Evolutionary conservation across 23 tunicate species (phyloP).

Genomic region (Ciona savignyi): DNA sequence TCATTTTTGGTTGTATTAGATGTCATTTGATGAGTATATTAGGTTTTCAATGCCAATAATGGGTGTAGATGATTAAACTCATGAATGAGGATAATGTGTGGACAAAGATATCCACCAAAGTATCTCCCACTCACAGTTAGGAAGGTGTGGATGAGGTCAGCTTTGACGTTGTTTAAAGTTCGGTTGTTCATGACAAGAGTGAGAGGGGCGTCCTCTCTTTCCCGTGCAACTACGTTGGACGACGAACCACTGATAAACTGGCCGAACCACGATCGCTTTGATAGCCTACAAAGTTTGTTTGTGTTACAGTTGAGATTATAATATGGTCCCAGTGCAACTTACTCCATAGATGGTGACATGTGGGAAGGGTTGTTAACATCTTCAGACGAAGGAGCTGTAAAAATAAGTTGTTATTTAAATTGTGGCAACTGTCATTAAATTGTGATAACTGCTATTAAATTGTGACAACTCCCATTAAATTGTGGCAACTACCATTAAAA

Average conservation of each 20-base stretch:
- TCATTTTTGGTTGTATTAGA: too few species aligned
- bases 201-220: slow-evolving; percentile 55
- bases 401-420: too few species aligned
- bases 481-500: too few species aligned
- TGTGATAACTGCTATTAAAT: too few species aligned
- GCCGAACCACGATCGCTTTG: slow-evolving; percentile 92
- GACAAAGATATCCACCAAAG: too few species aligned
- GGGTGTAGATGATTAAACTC: too few species aligned
- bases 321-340: slow-evolving; percentile 3
- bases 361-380: slow-evolving; percentile 42
- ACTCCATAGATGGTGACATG: slow-evolving; percentile 74
- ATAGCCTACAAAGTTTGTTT: slow-evolving; percentile 28
- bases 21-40: too few species aligned
- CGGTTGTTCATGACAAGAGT: slow-evolving; percentile 66
- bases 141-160: slow-evolving; percentile 81
- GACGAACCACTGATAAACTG: slow-evolving; percentile 69
- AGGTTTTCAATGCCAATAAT: too few species aligned
- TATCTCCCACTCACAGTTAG: slow-evolving; percentile 39
- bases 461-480: too few species aligned
- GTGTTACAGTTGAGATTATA: not conserved
- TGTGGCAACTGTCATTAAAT: too few species aligned
- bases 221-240: slow-evolving; percentile 29
- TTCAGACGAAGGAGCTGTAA: slow-evolving; percentile 62
- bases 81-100: too few species aligned
- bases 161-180: slow-evolving; percentile 62